These are phyloP conservation scores for Propithecus deckenii DNA, from an alignment of 2,797 vertebrate species.

Conservation along the genomic window DNA sequence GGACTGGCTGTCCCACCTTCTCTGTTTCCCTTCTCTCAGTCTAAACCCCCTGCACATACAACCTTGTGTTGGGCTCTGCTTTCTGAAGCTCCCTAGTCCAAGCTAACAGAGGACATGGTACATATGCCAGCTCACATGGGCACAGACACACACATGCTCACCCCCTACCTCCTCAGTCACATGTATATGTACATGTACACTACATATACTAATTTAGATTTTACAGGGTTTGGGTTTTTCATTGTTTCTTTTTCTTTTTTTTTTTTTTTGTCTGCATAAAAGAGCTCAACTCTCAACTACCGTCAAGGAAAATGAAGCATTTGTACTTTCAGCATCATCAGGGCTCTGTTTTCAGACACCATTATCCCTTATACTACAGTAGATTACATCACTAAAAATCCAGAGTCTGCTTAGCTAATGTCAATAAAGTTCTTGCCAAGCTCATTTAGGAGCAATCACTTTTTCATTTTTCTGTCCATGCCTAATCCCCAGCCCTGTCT, in stretches of 20 bases:
- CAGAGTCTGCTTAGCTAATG: neutral
- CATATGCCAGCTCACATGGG: neutral
- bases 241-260: neutral
- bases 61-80: neutral
- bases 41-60: neutral
- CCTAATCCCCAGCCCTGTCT: neutral
- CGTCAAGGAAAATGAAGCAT: neutral
- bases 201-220: neutral
- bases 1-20: neutral
- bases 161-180: neutral
- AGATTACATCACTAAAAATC: slow-evolving; percentile 28
- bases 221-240: neutral
- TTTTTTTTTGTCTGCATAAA: neutral
- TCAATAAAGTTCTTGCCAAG: neutral
- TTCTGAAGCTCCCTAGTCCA: neutral
- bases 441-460: neutral
- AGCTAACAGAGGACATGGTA: neutral
- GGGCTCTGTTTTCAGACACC: neutral
- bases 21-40: neutral
- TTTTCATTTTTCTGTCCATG: neutral
- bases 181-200: neutral
- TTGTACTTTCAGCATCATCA: neutral
- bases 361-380: neutral
- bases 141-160: neutral
- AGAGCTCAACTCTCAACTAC: neutral